Base-by-base conservation (phyloP, 23 tunicate genomes). In the Styela clava region DNA sequence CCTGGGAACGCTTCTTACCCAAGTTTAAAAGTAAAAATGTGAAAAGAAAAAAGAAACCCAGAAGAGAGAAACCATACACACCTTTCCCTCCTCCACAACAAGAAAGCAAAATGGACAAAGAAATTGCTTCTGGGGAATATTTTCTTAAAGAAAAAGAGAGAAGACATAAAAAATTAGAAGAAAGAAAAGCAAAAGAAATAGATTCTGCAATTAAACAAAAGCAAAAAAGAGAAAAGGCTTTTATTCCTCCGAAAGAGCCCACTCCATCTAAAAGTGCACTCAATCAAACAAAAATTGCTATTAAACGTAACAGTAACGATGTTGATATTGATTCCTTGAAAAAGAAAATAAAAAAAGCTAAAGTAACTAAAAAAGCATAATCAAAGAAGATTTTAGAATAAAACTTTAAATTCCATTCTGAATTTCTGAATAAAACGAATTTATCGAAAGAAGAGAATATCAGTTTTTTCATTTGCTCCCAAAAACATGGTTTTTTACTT, bases 11-110 rank as follows among this genome's bases (percentile, higher is more conserved):
- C 30, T 95, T 95, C 90, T 62, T 95, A 33, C 99, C 99, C 22
- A 95, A 90, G 31, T 95, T 89, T 69, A 86, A 89, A 79, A 70
- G 92, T 32, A 95, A 95, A 56, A 86, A 83, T 74, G 87, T 78
- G n/a, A 89, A 89, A 34, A 64, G 65, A 62, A 95, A 83, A 73
- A 82, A 81, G 64, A 74, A 74, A 30, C 65, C 30, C 44, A 95
- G 85, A 63, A 81, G 83, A 68, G 89, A 95, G 69, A 95, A 95
- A 79, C 89, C 78, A 35, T 95, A 95, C 89, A 89, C 99, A 12
- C 99, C 99, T 2, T 95, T 95, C 81, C 99, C 99, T 22, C 99
- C 99, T 20, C 89, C 99, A n/a, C 99, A 89, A 56, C 88, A 85
- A 0, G 92, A 84, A 83, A 91, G 97, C 26, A 95, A 95, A 90